A percentile compares a stretch with the other conserved stretches of the same genome.
Conservation (phyloP, 2,797 vertebrate genomes). For the Amniataba percoides region DNA sequence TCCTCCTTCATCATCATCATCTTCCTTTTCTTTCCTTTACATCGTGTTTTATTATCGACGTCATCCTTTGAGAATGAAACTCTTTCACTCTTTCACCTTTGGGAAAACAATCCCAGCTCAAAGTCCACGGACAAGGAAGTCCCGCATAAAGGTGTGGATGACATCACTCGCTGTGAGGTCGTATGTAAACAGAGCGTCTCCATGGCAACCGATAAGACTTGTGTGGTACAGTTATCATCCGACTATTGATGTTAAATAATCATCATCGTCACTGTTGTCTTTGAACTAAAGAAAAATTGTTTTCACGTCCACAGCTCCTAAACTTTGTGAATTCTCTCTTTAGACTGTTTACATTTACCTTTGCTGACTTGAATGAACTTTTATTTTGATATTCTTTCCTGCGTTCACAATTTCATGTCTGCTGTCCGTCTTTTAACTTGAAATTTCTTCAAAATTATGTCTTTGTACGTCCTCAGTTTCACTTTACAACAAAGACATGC, state of each 20-base stretch:
- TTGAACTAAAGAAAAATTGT: no score
- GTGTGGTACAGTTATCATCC: background rate
- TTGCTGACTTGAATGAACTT: background rate
- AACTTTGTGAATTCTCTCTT: background rate
- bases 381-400: background rate
- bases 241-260: background rate
- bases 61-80: background rate
- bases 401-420: background rate
- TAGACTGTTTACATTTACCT: background rate
- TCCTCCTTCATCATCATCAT: background rate
- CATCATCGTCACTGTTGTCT: background rate
- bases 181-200: slow-evolving; percentile 5
- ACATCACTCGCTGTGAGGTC: background rate
- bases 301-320: no score
- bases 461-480: background rate
- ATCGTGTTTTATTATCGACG: background rate
- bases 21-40: background rate
- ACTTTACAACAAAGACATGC: background rate
- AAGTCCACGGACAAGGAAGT: background rate
- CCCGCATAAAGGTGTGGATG: background rate
- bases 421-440: background rate
- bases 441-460: no score
- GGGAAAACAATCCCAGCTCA: background rate
- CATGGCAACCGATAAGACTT: background rate
- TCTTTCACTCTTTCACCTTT: background rate